A percentile compares a stretch with the other conserved stretches of the same genome.
Evolutionary conservation across 2,797 vertebrate species (phyloP).

Genomic region (Enteromius viviparus): DNA sequence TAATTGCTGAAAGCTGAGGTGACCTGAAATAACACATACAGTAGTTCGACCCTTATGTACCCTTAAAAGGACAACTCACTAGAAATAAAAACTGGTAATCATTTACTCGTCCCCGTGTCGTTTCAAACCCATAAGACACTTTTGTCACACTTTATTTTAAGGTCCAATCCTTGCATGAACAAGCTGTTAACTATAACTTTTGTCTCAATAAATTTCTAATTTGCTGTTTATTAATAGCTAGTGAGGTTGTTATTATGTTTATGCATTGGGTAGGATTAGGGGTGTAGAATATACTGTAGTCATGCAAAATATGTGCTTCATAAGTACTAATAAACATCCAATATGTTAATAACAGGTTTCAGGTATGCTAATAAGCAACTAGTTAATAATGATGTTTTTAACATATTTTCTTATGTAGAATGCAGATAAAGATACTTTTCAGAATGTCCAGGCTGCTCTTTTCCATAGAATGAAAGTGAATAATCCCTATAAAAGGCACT

Average conservation of each 20-base stretch:
- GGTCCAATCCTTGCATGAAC: not conserved
- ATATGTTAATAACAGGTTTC: too few species aligned
- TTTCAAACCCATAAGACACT: not conserved
- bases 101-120: not conserved
- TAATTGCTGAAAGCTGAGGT: slow-evolving; percentile 20
- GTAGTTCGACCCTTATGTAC: not conserved
- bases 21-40: slow-evolving; percentile 2
- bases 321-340: too few species aligned
- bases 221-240: too few species aligned
- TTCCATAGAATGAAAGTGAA: not conserved
- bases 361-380: too few species aligned
- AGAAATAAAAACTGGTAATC: not conserved
- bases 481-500: not conserved
- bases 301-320: too few species aligned
- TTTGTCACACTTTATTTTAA: not conserved
- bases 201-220: too few species aligned
- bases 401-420: not conserved
- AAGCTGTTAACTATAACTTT: not conserved
- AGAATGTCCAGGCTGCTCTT: not conserved
- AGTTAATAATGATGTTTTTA: too few species aligned
- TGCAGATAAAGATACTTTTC: not conserved
- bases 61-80: not conserved
- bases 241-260: too few species aligned
- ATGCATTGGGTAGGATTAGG: too few species aligned
- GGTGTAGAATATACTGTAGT: too few species aligned